Base-by-base conservation (phyloP, 92 coral and sea anemone genomes). In the Siderastrea siderea region DNA sequence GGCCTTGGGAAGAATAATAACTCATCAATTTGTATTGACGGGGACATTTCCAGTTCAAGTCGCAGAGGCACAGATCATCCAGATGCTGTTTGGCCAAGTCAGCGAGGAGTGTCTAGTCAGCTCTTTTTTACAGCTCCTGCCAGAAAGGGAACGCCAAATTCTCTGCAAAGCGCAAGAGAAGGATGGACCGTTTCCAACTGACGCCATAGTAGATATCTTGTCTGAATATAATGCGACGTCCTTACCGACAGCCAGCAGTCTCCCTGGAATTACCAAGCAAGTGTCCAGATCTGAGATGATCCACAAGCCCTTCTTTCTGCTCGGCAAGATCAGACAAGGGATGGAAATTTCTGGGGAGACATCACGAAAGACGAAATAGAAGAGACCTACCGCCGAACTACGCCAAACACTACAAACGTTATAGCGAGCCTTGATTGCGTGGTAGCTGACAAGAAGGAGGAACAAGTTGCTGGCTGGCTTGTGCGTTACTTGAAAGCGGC, bases 11-110 rank as follows among this genome's bases (percentile, higher is more conserved):
- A 82, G 90, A 69, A 88, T 88, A 0, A 78, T 92, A 11, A 92
- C 80, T 1, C 95, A 88, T 67, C 92, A 88, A 71, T 87, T 74
- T 55, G 14, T 92, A 3, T 82, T 17, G 51, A 88, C 92, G 12
- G 95, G 92, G 16, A 89, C 95, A 11, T 85, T 89, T 51, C 92
- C 95, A 63, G 72, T 92, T 5, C 69, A 75, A 15, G 66, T 92
- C 46, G 75, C 87, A 79, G 88, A 84, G 83, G 79, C 80, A 45
- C 88, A 83, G 68, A 75, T 84, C 11, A 57, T 68, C 6, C 81
- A 88, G 13, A 45, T 68, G 11, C 46, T 87, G 44, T 83, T 87
- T 78, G 91, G 79, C 14, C 83, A 82, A 68, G 91, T 82, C 63
- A 68, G 0, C 8, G 38, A 76, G 3, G 84, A n/a, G n/a, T n/a